Percentiles rank a stretch among this genome's conserved stretches.
These are phyloP conservation scores for Masticophis lateralis DNA, from an alignment of 2,797 vertebrate genomes.

Conservation along the genomic window DNA sequence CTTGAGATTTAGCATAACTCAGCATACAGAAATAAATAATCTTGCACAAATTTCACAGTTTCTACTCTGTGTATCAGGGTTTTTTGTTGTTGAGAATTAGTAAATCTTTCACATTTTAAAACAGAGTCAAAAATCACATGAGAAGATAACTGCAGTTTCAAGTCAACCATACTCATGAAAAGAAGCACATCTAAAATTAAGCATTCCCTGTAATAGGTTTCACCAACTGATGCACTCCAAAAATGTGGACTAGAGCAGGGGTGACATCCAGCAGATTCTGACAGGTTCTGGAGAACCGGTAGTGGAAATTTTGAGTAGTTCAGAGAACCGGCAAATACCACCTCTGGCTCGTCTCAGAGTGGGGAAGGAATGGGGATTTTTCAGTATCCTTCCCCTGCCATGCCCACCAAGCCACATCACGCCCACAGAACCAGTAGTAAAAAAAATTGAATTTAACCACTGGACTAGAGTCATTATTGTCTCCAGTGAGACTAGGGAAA, in stretches of 20 bases:
- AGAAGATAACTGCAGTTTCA: not conserved
- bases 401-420: too few relatives aligned
- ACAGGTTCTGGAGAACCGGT: too few relatives aligned
- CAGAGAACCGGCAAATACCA: too few relatives aligned
- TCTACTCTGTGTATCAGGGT: not conserved
- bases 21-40: not conserved
- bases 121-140: not conserved
- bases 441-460: too few relatives aligned
- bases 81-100: not conserved
- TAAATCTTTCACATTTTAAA: not conserved
- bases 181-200: not conserved
- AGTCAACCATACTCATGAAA: not conserved
- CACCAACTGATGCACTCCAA: not conserved
- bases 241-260: not conserved
- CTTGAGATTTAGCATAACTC: not conserved
- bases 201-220: not conserved
- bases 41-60: not conserved
- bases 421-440: too few relatives aligned
- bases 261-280: too few relatives aligned
- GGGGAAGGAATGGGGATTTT: too few relatives aligned
- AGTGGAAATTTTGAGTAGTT: too few relatives aligned
- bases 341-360: too few relatives aligned
- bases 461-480: not conserved
- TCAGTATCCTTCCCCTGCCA: too few relatives aligned
- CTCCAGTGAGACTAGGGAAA: not conserved